A percentile compares a stretch with the other conserved stretches of the same genome.
These are phyloP conservation scores for Fragum fragum DNA, from an alignment of 2,888 invertebrate genomes.

Conservation along the genomic window DNA sequence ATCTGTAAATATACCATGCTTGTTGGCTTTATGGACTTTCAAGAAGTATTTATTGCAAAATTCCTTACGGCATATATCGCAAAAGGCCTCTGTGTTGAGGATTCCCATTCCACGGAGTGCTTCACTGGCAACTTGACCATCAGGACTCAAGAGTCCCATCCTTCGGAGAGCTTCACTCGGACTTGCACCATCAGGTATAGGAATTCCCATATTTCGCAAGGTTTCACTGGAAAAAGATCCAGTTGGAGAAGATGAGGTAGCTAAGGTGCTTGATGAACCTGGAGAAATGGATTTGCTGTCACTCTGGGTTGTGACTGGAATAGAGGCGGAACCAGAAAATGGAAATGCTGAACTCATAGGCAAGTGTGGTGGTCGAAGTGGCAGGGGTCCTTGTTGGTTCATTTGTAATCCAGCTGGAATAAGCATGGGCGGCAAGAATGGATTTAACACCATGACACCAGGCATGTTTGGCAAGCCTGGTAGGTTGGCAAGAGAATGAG, in stretches of 20 bases:
- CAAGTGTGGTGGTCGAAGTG: constrained; percentile 76
- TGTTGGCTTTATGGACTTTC: constrained; percentile 86
- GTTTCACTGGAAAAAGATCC: constrained; percentile 58
- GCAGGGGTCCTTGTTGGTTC: constrained; percentile 74
- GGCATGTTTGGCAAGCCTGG: constrained; percentile 80
- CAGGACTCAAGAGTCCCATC: constrained; percentile 62
- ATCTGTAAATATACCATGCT: constrained; percentile 83
- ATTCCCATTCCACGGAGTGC: constrained; percentile 73
- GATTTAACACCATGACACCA: constrained; percentile 86
- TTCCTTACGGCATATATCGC: constrained; percentile 93
- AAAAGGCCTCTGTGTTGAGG: constrained; percentile 93
- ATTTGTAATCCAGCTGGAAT: constrained; percentile 80
- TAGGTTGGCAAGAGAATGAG: constrained; percentile 82
- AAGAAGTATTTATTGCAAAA: constrained; percentile 86
- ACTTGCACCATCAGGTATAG: constrained; percentile 65
- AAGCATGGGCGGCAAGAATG: constrained; percentile 85
- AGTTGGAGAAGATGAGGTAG: constrained; percentile 68
- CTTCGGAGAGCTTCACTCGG: constrained; percentile 64
- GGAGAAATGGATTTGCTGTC: constrained; percentile 62
- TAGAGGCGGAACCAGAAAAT: constrained; percentile 62
- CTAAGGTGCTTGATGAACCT: constrained; percentile 56
- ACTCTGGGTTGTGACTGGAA: constrained; percentile 51
- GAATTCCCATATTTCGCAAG: constrained; percentile 65
- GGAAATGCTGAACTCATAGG: constrained; percentile 78
- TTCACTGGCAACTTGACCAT: constrained; percentile 69